These are phyloP conservation scores for Clarias gariepinus DNA, from an alignment of 2,113 vertebrate species.

Conservation along the genomic window DNA sequence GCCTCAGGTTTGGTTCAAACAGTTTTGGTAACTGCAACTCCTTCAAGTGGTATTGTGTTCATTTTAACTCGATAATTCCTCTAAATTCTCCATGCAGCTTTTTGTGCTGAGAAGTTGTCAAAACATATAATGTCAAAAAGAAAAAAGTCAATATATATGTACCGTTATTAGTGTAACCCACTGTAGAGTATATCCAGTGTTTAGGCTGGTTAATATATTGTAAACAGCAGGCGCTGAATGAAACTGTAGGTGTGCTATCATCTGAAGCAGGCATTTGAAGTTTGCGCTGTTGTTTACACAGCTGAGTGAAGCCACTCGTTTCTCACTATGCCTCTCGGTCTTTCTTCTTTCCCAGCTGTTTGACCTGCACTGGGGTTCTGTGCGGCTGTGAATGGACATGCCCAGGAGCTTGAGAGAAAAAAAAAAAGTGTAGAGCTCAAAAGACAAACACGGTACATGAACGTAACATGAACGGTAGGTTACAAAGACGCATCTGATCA, in stretches of 20 bases:
- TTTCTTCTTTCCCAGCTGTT: slow-evolving; percentile 70
- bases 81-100: neutral
- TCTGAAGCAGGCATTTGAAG: slow-evolving; percentile 88
- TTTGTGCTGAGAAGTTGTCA: neutral
- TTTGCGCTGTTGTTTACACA: slow-evolving; percentile 87
- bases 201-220: slow-evolving; percentile 70
- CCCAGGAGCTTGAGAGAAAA: slow-evolving; percentile 73
- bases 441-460: slow-evolving; percentile 82
- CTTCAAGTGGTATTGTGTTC: neutral
- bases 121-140: neutral
- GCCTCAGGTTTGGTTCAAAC: too few species aligned
- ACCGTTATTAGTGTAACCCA: neutral
- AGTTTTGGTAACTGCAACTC: neutral
- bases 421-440: slow-evolving; percentile 53
- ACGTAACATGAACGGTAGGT: neutral
- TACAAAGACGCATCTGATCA: neutral
- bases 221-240: slow-evolving; percentile 92
- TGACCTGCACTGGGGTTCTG: slow-evolving; percentile 77
- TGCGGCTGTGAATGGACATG: slow-evolving; percentile 73
- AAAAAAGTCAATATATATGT: neutral
- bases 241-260: slow-evolving; percentile 94
- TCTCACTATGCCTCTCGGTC: neutral
- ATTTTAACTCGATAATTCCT: neutral
- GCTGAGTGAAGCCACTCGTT: slow-evolving; percentile 77
- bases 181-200: neutral